Base-by-base conservation (phyloP, 1,140 invertebrate species). In the Drosophila kohkoa region DNA sequence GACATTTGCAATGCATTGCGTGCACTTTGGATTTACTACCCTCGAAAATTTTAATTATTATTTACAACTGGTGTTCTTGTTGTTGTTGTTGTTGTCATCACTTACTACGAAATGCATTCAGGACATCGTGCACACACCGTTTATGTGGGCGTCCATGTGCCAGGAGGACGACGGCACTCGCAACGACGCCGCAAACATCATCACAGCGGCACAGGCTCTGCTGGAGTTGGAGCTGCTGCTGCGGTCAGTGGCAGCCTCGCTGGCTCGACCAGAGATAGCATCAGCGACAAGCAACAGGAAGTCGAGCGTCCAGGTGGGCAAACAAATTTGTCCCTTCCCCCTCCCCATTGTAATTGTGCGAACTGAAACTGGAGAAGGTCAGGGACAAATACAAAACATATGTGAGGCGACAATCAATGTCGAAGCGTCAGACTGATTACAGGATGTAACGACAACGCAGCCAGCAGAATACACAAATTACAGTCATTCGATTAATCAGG, bases 51-150 rank as follows among this genome's bases (percentile, higher is more conserved):
- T 25, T 25, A 25, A 15, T 2, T 38, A 32, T 58, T 30, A 28
- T 62, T 62, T 55, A 25, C 13, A 41, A 8, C 38, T 46, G 11
- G 55, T 58, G 41, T 15, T 48, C n/a, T 64, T 52, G 35, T 57
- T 32, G 25, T 54, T 54, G 15, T 38, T 45, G 15, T 48, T 28
- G 1, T 15, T 54, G 38, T 54, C 28, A 41, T 64, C 72, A 60
- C 71, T 75, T 71, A 75, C 70, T 71, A 60, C 59, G 55, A 45
- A 10, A 52, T 45, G 54, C 45, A 67, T 55, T 69, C 45, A 98
- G 97, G 97, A 93, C 97, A 98, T 93, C 95, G 97, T 78, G 96
- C 96, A 63, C 97, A 98, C 92, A 97, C 96, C 7, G 96, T 98
- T 16, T 98, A 97, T 92, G 96, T 98, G 80, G 97, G 97, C 4